Evolutionary conservation across 2,888 invertebrate species (phyloP), one percentile per base, ranked within the genome.

Genomic region (Geotrupes spiniger): DNA sequence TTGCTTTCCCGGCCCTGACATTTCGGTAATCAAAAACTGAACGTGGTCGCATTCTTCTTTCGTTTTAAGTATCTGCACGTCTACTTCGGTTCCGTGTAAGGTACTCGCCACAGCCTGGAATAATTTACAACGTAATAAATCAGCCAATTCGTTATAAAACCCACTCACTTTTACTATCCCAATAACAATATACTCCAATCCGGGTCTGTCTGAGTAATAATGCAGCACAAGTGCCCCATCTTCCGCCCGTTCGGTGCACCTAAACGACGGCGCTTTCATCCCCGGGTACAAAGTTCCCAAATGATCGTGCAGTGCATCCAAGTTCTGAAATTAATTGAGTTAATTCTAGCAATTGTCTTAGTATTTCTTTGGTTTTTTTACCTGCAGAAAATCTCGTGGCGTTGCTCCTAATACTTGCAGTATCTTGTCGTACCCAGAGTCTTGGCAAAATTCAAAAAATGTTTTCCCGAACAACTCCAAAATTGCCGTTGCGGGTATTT

Each of bases 371-470:
- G n/a, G n/a, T n/a, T 21, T 21, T 21, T 56, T 66, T 73, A 89
- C 92, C 84, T 92, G 92, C 59, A 97, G 77, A 73, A 98, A 98
- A 74, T 97, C 96, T 53, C 93, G 78, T 0, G 95, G 93, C 14
- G 94, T 95, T 12, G 95, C 94, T 36, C 96, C 96, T 2, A 96
- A 76, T 4, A 95, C 94, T 75, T 93, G 91, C 26, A 97, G 78
- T 54, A 95, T 95, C 73, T 93, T 92, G 68, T 95, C 95, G 66
- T 95, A 96, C n/a, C 96, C 95, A 2, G 93, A 94, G 70, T 94
- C 93, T 71, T 95, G 92, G 64, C 95, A 96, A 67, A 95, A 93
- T 72, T 95, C 94, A 68, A 95, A 95, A 75, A 96, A 96, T 61
- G 92, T 94, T 68, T 90, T 91, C 1, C 96, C 96, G 65, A 96